Evolutionary conservation across 2,888 invertebrate genomes (phyloP).

Genomic region (Spisula solida): DNA sequence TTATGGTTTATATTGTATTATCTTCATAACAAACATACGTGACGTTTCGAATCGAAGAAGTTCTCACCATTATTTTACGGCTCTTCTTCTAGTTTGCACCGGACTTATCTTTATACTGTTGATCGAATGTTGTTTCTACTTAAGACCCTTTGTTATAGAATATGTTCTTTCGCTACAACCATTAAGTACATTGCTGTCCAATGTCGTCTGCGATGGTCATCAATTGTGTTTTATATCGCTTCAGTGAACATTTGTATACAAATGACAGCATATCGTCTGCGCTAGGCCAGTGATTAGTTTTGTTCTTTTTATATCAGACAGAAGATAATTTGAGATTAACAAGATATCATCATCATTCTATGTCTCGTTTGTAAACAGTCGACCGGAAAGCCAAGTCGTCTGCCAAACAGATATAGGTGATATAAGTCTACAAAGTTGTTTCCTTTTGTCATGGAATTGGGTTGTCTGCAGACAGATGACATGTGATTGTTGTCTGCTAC

Average conservation of each 20-base stretch:
- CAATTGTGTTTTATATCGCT: neutral
- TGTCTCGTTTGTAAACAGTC: neutral
- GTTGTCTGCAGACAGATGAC: no score
- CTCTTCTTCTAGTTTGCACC: no score
- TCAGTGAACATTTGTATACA: neutral
- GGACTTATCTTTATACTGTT: no score
- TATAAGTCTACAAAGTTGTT: neutral
- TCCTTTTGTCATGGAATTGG: no score
- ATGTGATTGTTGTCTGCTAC: neutral
- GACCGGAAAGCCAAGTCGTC: neutral
- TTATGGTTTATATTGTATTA: no score
- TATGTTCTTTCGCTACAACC: no score
- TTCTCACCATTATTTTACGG: no score
- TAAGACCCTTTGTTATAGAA: no score
- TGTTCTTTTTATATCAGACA: neutral
- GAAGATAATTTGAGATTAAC: constrained; percentile 1
- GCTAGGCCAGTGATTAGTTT: neutral
- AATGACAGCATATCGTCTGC: neutral
- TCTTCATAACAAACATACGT: no score
- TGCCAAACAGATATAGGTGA: neutral
- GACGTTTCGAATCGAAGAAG: no score
- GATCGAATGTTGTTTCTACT: no score
- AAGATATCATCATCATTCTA: neutral
- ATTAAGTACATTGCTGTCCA: neutral
- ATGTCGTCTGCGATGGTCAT: neutral